Evolutionary conservation across 37 sponge, comb jelly and placozoan species (phyloP).

Genomic region (Chondrosia reniformis): DNA sequence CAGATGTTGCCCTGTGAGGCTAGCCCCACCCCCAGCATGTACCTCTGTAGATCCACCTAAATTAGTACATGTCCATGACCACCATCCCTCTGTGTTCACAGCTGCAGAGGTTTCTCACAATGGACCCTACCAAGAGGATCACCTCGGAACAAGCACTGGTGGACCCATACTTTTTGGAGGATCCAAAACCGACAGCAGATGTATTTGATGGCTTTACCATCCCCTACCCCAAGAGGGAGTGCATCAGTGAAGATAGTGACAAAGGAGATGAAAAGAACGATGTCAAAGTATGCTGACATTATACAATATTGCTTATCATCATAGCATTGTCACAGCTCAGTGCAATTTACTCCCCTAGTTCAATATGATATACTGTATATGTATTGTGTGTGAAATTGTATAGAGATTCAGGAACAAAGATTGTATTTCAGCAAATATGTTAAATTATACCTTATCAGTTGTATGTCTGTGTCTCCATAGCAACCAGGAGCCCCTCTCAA

Average conservation of each 20-base stretch:
- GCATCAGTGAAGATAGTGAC: constrained; percentile 80
- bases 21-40: too few relatives aligned
- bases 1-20: too few relatives aligned
- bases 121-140: constrained; percentile 94
- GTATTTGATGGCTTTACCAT: constrained; percentile 79
- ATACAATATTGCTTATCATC: too few relatives aligned
- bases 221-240: constrained; percentile 90
- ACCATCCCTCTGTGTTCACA: background rate
- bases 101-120: constrained; percentile 77
- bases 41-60: too few relatives aligned
- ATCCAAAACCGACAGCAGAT: constrained; percentile 66
- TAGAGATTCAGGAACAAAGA: too few relatives aligned
- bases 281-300: background rate
- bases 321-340: too few relatives aligned
- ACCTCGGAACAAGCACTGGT: constrained; percentile 81
- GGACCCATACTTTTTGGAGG: constrained; percentile 88
- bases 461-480: background rate
- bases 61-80: background rate
- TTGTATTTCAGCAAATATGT: too few relatives aligned
- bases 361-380: too few relatives aligned
- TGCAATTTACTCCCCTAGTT: too few relatives aligned
- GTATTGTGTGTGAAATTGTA: too few relatives aligned
- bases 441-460: background rate
- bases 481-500: too few relatives aligned
- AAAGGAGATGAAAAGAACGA: constrained; percentile 68